phyloP scores from a whole-genome alignment of 2,797 vertebrate species.

The Falco novaeseelandiae region DNA sequence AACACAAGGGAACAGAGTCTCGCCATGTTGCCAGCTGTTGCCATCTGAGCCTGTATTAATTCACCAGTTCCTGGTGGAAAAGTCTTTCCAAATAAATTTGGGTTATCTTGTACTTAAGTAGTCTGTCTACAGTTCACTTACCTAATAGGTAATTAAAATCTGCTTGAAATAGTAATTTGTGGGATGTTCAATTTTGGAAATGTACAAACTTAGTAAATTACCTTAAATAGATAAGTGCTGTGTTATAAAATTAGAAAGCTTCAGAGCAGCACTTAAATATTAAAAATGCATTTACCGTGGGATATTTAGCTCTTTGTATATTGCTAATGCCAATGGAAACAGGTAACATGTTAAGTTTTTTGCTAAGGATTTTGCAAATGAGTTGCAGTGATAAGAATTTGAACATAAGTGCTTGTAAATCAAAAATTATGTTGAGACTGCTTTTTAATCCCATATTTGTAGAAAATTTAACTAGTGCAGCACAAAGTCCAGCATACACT shows the following conservation, averaged over 20 bases:
- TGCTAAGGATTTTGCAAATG: background rate
- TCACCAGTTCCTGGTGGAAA: background rate
- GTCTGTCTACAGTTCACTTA: background rate
- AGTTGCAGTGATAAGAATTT: background rate
- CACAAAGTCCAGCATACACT: background rate
- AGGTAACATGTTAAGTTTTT: background rate
- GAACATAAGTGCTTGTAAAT: background rate
- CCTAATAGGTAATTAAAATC: background rate
- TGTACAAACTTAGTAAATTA: background rate
- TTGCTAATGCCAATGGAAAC: background rate
- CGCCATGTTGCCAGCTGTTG: fast-evolving
- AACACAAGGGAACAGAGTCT: fast-evolving
- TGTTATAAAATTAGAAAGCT: background rate
- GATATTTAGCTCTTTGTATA: background rate
- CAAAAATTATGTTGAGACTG: background rate
- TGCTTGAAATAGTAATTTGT: background rate
- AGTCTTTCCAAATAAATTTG: background rate
- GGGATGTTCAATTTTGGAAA: background rate
- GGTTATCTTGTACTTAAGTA: background rate
- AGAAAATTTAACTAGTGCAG: background rate
- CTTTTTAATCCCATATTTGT: background rate
- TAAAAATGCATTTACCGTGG: background rate
- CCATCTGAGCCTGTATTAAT: background rate
- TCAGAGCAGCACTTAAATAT: background rate
- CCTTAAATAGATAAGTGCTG: background rate